Conservation (phyloP, 2,888 invertebrate genomes). For the Balanococcus diminutus region DNA sequence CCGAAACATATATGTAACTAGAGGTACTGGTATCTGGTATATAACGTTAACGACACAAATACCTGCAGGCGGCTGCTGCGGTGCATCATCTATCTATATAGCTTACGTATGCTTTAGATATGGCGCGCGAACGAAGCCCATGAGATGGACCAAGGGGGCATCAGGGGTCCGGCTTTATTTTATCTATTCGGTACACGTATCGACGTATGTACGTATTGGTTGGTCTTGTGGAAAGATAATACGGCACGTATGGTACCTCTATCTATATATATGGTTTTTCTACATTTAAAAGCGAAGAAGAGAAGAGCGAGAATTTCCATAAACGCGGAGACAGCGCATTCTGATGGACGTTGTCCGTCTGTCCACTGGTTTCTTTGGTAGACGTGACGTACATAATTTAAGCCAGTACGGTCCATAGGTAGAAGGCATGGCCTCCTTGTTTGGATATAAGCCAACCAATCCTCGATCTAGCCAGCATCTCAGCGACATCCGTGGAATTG, state of each 20-base stretch:
- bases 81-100: background rate
- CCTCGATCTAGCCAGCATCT: conserved; percentile 46
- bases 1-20: conserved; percentile 13
- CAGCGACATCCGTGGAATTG: conserved; percentile 47
- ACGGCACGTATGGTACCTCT: conserved; percentile 32
- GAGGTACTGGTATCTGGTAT: too few relatives aligned
- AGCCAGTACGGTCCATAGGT: conserved; percentile 44
- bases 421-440: conserved; percentile 49
- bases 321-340: conserved; percentile 54
- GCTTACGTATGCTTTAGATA: background rate
- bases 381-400: conserved; percentile 54
- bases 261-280: conserved; percentile 1
- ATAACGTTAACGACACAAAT: background rate
- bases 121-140: background rate
- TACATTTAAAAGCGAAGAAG: background rate
- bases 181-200: conserved; percentile 49
- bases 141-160: background rate
- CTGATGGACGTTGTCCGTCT: conserved; percentile 52
- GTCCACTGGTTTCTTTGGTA: conserved; percentile 36
- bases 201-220: conserved; percentile 18
- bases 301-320: conserved; percentile 45
- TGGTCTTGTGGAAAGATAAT: conserved; percentile 9
- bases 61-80: background rate
- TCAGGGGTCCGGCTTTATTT: background rate
- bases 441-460: conserved; percentile 53